These are phyloP conservation scores for Ethmia dodecea DNA, from an alignment of 2,888 invertebrate genomes.

Conservation along the genomic window DNA sequence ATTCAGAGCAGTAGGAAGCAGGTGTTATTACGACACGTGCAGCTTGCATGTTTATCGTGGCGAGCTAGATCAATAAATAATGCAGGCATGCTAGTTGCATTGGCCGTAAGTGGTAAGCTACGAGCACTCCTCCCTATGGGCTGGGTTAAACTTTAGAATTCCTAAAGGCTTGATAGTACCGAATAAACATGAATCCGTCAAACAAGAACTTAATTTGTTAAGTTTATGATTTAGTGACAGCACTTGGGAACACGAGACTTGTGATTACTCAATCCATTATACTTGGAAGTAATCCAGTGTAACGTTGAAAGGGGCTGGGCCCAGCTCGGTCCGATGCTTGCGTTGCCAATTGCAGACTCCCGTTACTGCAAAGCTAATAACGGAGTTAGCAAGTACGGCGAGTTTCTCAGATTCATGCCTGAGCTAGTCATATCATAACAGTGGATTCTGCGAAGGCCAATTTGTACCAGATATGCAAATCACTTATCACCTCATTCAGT, in stretches of 20 bases:
- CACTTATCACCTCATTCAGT: not conserved
- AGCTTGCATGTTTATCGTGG: constrained; percentile 13
- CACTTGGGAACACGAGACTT: too few relatives aligned
- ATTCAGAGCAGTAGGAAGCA: constrained; percentile 5
- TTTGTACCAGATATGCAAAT: constrained; percentile 13
- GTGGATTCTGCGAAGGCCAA: too few relatives aligned
- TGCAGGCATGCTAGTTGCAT: constrained; percentile 21
- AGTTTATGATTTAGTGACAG: too few relatives aligned
- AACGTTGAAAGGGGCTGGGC: constrained; percentile 29
- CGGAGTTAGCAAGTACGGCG: constrained; percentile 35
- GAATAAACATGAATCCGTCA: too few relatives aligned
- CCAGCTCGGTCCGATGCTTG: constrained; percentile 31
- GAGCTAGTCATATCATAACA: constrained; percentile 15
- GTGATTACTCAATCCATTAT: too few relatives aligned
- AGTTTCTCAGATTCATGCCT: constrained; percentile 38
- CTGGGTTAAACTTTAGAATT: constrained; percentile 20
- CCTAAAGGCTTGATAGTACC: not conserved
- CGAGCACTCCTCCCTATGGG: constrained; percentile 26
- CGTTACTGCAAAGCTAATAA: constrained; percentile 58
- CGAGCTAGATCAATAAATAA: constrained; percentile 22
- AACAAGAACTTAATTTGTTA: too few relatives aligned
- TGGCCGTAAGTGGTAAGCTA: constrained; percentile 25
- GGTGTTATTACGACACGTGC: constrained; percentile 21
- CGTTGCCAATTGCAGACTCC: constrained; percentile 37
- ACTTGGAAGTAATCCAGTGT: not conserved